These are phyloP conservation scores for Spizella passerina DNA, from an alignment of 2,797 vertebrate species.

Conservation along the genomic window DNA sequence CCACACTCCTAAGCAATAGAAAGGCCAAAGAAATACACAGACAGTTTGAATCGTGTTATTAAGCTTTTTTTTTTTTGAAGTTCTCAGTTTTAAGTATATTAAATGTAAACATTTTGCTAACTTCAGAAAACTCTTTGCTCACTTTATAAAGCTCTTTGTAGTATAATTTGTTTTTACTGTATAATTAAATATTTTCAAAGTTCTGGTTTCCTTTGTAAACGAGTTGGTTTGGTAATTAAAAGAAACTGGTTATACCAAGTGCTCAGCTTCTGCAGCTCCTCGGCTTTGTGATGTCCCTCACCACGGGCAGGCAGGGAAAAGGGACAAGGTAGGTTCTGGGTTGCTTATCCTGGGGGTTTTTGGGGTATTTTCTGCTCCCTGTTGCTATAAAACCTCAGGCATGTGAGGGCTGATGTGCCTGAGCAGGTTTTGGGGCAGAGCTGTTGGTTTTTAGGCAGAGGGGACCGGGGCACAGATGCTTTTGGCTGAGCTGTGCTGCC, in stretches of 20 bases:
- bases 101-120: constrained; percentile 58
- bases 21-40: not conserved
- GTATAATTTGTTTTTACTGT: constrained; percentile 53
- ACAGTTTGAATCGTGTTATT: constrained; percentile 8
- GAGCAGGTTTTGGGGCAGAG: not conserved
- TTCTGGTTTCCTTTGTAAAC: constrained; percentile 60
- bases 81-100: constrained; percentile 59
- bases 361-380: not conserved
- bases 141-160: constrained; percentile 48
- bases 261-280: not conserved
- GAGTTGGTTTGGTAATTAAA: constrained; percentile 58
- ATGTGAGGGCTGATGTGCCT: not conserved
- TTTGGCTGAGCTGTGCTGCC: not conserved
- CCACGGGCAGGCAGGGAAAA: not conserved
- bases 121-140: constrained; percentile 20
- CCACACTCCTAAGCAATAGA: not conserved
- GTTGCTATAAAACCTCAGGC: not conserved
- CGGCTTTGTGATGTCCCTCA: not conserved
- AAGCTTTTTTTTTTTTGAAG: not conserved
- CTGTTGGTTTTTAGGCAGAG: not conserved
- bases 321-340: not conserved
- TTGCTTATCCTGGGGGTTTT: not conserved
- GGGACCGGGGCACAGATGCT: not conserved
- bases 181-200: constrained; percentile 57
- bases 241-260: constrained; percentile 41